Conservation (phyloP, 2,113 vertebrate species). For the Colossoma macropomum region DNA sequence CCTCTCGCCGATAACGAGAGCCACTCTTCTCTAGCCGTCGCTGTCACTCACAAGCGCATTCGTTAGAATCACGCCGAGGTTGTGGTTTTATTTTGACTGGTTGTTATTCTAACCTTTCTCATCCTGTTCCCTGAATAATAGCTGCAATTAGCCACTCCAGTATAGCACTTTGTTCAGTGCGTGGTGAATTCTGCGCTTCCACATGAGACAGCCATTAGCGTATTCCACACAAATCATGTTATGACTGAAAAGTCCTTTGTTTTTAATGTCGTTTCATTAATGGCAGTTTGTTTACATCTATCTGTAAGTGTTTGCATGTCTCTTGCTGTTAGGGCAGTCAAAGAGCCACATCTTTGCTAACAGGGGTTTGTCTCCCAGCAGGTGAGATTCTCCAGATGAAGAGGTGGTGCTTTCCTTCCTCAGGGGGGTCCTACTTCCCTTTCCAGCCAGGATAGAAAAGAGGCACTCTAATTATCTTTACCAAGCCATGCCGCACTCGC, state of each 20-base stretch:
- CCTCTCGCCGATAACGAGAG: not conserved
- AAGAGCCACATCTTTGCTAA: constrained; percentile 8
- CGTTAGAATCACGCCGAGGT: not conserved
- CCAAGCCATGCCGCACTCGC: not conserved
- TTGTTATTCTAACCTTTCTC: constrained; percentile 23
- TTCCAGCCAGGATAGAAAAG: constrained; percentile 35
- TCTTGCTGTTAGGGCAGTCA: not conserved
- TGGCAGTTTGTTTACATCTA: constrained; percentile 18
- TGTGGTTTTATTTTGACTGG: constrained; percentile 1
- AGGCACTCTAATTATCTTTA: constrained; percentile 30
- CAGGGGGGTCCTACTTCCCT: constrained; percentile 14
- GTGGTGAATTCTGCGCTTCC: constrained; percentile 22
- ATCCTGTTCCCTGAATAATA: constrained; percentile 10
- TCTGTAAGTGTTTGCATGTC: not conserved
- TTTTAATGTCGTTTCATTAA: constrained; percentile 35
- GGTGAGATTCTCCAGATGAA: constrained; percentile 46
- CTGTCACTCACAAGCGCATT: not conserved
- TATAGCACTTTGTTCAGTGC: not conserved
- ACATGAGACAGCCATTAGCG: constrained; percentile 3
- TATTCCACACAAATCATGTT: constrained; percentile 10
- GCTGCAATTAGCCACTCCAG: constrained; percentile 31
- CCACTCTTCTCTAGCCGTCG: not conserved
- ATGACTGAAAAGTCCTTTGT: constrained; percentile 21
- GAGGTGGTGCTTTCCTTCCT: constrained; percentile 39
- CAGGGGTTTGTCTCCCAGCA: constrained; percentile 37